Evolutionary conservation across 1,140 invertebrate genomes (phyloP).

Genomic region (Drosophila suzukii): DNA sequence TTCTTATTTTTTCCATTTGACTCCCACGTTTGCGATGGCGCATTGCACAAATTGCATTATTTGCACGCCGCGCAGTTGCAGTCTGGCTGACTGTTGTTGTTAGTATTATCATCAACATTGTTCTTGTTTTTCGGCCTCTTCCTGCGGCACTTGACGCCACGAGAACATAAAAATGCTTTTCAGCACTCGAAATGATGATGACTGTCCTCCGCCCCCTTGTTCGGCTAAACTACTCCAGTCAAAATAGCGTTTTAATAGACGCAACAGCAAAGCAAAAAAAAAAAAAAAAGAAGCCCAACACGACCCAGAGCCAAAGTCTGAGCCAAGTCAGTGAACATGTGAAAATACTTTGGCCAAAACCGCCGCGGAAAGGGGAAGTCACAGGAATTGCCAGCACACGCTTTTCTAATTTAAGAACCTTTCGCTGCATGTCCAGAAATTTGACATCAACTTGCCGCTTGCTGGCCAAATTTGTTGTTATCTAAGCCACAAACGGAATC

Average conservation of each 20-base stretch:
- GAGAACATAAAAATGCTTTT: slow-evolving; percentile 83
- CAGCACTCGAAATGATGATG: slow-evolving; percentile 76
- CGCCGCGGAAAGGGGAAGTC: slow-evolving; percentile 2
- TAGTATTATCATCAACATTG: slow-evolving; percentile 82
- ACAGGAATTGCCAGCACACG: slow-evolving; percentile 73
- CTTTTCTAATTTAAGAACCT: slow-evolving; percentile 83
- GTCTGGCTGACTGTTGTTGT: slow-evolving; percentile 59
- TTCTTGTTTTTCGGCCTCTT: slow-evolving; percentile 65
- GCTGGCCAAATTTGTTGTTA: slow-evolving; percentile 54
- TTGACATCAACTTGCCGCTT: slow-evolving; percentile 64
- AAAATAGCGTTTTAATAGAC: slow-evolving; percentile 83
- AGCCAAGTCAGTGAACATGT: slow-evolving; percentile 68
- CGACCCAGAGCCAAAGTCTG: slow-evolving; percentile 58
- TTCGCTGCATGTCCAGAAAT: slow-evolving; percentile 76
- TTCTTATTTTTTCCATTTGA: slow-evolving; percentile 24
- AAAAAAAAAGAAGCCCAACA: slow-evolving; percentile 50
- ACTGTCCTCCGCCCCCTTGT: slow-evolving; percentile 48
- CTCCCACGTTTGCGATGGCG: slow-evolving; percentile 76
- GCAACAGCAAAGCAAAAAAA: slow-evolving; percentile 32
- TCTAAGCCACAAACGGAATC: slow-evolving; percentile 50
- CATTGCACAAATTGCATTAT: slow-evolving; percentile 83
- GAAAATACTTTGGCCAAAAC: slow-evolving; percentile 65
- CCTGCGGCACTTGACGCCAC: slow-evolving; percentile 78
- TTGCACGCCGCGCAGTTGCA: slow-evolving; percentile 77
- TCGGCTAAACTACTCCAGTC: slow-evolving; percentile 80